Evolutionary conservation across 2,113 vertebrate genomes (phyloP), one percentile per base, ranked within the genome.

Genomic region (Sorex fumeus): DNA sequence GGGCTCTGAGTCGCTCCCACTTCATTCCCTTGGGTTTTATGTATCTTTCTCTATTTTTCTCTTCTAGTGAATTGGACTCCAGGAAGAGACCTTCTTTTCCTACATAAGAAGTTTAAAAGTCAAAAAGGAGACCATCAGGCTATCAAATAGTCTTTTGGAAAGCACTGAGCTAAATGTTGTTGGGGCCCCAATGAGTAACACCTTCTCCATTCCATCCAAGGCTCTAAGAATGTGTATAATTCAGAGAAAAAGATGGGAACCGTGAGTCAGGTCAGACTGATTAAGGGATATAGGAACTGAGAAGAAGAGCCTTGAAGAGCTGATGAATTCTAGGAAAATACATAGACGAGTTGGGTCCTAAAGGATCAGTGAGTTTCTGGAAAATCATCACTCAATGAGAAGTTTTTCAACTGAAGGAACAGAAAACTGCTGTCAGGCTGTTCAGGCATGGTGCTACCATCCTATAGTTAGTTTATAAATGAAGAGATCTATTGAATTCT

Each of bases 21-120:
- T 90, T 66, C 70, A 16, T 78, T 64, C 85, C 21, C 69, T 89
- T 84, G 28, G 53, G 45, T 77, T 77, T 40, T 77, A 19, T n/a
- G n/a, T 77, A 40, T 69, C 71, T 45, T 84, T 87, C 36, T 79
- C 50, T 21, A 4, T 60, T 69, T 69, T 83, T 91, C 30, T 87
- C 66, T n/a, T 83, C 19, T 50, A 90, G 67, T 74, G n/a, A 0
- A 3, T 62, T 79, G 40, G 34, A 76, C 36, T 13, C 45, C 47
- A 50, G 43, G 27, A 77, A 91, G 64, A 77, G 6, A 5, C 0
- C 19, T 1, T 4, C 1, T 36, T 12, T 45, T 53, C 45, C n/a
- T 28, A 10, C 8, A 30, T 10, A 12, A 62, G 5, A 3, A 1
- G 0, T 18, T 45, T 23, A 43, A 40, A 21, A 34, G 12, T n/a